These are phyloP conservation scores for Rhinolophus sinicus DNA, from an alignment of 2,113 vertebrate species.

Conservation along the genomic window DNA sequence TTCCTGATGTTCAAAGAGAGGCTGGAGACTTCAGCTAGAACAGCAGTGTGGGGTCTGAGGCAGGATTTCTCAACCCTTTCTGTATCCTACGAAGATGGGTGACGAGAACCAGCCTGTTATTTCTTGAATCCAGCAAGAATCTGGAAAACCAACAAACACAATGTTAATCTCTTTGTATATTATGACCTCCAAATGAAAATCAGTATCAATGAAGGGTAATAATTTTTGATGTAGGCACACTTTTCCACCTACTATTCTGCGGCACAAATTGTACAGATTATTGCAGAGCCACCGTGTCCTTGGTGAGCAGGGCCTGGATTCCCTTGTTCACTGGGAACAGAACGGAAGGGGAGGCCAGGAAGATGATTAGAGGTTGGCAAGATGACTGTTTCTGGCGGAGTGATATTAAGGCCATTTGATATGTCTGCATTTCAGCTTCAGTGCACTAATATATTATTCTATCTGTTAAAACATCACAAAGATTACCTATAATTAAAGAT, in stretches of 20 bases:
- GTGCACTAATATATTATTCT: slow-evolving; percentile 55
- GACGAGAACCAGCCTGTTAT: not conserved
- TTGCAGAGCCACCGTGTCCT: not conserved
- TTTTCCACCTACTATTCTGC: slow-evolving; percentile 35
- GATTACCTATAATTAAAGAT: slow-evolving; percentile 58
- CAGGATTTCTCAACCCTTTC: not conserved
- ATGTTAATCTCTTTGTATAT: slow-evolving; percentile 27
- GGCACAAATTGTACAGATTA: not conserved
- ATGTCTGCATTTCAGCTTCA: slow-evolving; percentile 43
- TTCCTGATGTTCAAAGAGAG: rapidly evolving
- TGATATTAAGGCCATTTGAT: slow-evolving; percentile 53
- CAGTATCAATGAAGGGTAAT: not conserved
- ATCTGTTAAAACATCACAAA: slow-evolving; percentile 52
- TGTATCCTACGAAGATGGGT: not conserved
- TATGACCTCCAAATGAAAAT: slow-evolving; percentile 20
- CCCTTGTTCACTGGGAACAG: not conserved
- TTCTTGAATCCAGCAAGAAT: slow-evolving; percentile 27
- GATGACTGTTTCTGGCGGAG: slow-evolving; percentile 24
- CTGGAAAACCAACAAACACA: slow-evolving; percentile 48
- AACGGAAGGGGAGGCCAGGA: not conserved
- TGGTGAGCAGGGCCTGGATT: not conserved
- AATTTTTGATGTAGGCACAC: not conserved
- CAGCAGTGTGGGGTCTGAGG: not conserved
- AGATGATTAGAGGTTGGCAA: slow-evolving; percentile 38
- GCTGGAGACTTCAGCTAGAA: too few relatives aligned